Conservation (phyloP, 2,888 invertebrate genomes). For the Sphaeridia pumilis region DNA sequence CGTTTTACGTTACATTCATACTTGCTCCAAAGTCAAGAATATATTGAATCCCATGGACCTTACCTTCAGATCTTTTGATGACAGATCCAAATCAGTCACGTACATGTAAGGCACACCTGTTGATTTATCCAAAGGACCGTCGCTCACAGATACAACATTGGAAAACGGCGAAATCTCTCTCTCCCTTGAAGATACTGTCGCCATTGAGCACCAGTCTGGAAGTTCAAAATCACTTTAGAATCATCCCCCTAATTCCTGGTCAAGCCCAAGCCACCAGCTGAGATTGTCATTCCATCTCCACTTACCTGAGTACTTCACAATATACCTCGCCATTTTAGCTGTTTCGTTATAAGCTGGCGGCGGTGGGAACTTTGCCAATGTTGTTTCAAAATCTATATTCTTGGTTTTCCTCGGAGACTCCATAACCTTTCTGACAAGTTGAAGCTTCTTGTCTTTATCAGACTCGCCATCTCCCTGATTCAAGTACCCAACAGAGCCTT, state of each 20-base stretch:
- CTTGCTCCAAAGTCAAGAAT: no score
- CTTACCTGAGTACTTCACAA: conserved; percentile 57
- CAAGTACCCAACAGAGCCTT: neutral
- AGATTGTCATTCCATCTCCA: no score
- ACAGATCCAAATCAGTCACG: conserved; percentile 58
- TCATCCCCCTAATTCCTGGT: neutral
- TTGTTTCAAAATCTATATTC: conserved; percentile 1
- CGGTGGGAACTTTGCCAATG: no score
- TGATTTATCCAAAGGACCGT: conserved; percentile 55
- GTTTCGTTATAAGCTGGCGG: conserved; percentile 52
- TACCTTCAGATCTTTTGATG: conserved; percentile 55
- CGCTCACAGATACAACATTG: conserved; percentile 57
- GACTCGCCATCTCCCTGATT: neutral
- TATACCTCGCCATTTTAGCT: conserved; percentile 59
- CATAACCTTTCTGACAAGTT: neutral
- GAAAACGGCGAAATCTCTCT: conserved; percentile 55
- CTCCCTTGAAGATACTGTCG: conserved; percentile 53
- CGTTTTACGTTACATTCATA: neutral
- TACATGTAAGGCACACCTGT: conserved; percentile 63
- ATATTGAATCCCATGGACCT: conserved; percentile 32
- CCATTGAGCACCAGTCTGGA: conserved; percentile 59
- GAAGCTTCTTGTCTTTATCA: neutral
- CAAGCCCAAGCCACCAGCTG: no score
- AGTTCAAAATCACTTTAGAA: neutral
- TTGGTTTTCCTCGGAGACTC: neutral